Evolutionary conservation across 2,888 invertebrate species (phyloP).

Genomic region (Hyposoter dolosus): DNA sequence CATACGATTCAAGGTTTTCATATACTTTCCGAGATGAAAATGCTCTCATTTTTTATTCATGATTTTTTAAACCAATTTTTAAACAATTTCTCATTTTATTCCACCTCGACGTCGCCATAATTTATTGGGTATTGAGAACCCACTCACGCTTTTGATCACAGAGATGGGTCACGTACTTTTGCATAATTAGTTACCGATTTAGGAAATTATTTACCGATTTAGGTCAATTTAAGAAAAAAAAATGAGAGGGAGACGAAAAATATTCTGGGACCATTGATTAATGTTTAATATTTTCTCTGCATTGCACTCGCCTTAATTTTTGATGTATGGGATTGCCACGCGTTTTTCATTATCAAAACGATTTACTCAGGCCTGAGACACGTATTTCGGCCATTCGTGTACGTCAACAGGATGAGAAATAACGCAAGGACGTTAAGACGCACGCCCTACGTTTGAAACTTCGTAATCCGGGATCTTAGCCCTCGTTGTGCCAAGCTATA

Average conservation of each 20-base stretch:
- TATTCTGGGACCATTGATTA: not conserved
- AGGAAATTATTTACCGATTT: not conserved
- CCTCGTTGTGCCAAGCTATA: slow-evolving; percentile 3
- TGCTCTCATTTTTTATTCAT: not conserved
- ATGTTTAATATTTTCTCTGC: not conserved
- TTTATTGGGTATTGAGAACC: not conserved
- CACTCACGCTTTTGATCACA: not conserved
- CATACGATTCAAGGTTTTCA: not conserved
- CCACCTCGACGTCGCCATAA: not conserved
- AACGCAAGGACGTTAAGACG: slow-evolving; percentile 44
- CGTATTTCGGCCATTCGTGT: slow-evolving; percentile 1
- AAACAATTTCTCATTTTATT: not conserved
- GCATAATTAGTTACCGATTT: not conserved
- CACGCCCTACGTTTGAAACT: slow-evolving; percentile 60
- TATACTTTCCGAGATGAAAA: not conserved
- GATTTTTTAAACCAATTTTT: not conserved
- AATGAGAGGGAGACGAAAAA: not conserved
- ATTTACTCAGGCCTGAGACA: not conserved
- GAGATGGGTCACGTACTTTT: not conserved
- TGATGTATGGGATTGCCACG: not conserved
- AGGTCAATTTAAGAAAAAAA: not conserved
- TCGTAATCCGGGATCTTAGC: slow-evolving; percentile 37
- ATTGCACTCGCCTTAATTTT: not conserved
- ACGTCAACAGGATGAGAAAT: slow-evolving; percentile 51
- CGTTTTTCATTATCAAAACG: not conserved